phyloP scores from a whole-genome alignment of 1,140 invertebrate genomes.

The Araneus ventricosus region DNA sequence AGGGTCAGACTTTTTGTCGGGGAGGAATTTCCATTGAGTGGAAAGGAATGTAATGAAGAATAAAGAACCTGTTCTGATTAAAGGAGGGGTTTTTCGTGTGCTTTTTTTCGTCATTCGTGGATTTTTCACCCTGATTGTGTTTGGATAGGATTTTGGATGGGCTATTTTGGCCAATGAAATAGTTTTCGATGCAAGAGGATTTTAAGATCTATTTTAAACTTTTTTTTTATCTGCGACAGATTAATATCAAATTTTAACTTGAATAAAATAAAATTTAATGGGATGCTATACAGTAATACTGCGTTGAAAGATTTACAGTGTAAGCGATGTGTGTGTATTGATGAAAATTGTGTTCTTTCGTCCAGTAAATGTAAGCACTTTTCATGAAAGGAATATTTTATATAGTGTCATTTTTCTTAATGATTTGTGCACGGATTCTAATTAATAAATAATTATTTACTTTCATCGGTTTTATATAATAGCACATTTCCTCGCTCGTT shows the following conservation, averaged over 20 bases:
- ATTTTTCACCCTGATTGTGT: neutral
- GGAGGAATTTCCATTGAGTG: neutral
- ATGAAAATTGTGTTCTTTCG: too few species aligned
- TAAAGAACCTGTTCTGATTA: slow-evolving; percentile 11
- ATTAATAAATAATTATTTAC: too few species aligned
- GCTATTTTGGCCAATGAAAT: neutral
- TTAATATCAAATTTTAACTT: neutral
- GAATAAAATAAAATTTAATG: too few species aligned
- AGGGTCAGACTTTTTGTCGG: neutral
- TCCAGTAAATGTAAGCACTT: too few species aligned
- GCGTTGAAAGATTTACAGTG: too few species aligned
- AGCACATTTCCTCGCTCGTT: too few species aligned
- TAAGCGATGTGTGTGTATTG: too few species aligned
- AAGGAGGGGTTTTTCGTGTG: neutral
- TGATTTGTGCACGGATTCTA: too few species aligned
- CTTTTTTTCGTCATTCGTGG: neutral
- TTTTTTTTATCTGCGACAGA: neutral
- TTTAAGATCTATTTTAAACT: neutral
- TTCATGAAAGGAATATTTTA: too few species aligned
- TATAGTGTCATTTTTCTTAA: too few species aligned
- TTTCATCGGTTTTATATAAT: too few species aligned
- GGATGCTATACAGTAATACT: too few species aligned
- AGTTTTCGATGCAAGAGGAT: neutral
- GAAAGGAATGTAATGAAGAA: neutral
- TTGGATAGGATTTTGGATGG: neutral